These are phyloP conservation scores for Volucella bombylans DNA, from an alignment of 2,888 invertebrate genomes.

Conservation along the genomic window DNA sequence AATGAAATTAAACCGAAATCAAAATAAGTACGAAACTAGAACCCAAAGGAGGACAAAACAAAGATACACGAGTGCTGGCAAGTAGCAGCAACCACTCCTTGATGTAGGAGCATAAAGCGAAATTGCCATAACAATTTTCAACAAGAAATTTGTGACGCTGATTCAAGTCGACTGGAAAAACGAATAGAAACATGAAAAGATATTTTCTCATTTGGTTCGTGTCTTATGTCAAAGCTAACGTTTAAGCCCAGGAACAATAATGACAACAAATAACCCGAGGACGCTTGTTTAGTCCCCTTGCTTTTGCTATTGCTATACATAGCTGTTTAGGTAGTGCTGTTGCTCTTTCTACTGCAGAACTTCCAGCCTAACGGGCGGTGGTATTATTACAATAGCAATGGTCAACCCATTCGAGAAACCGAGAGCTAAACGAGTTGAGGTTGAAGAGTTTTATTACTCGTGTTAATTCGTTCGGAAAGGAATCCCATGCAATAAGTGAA, in stretches of 20 bases:
- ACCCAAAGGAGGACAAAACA: conserved; percentile 25
- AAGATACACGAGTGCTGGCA: not conserved
- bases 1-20: conserved; percentile 63
- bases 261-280: conserved; percentile 47
- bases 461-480: conserved; percentile 69
- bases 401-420: conserved; percentile 58
- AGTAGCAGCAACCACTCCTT: conserved; percentile 2
- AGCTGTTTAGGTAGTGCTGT: not conserved
- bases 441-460: conserved; percentile 64
- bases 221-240: conserved; percentile 34
- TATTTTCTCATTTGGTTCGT: conserved; percentile 50
- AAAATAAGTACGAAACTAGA: conserved; percentile 62
- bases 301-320: conserved; percentile 12
- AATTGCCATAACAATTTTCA: conserved; percentile 58
- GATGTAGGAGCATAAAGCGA: conserved; percentile 16
- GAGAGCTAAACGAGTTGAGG: conserved; percentile 57
- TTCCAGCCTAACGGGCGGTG: conserved; percentile 28
- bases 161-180: conserved; percentile 67
- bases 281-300: conserved; percentile 23
- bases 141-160: conserved; percentile 66
- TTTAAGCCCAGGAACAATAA: conserved; percentile 39
- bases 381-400: conserved; percentile 38
- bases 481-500: conserved; percentile 64
- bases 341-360: conserved; percentile 11
- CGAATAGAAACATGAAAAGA: conserved; percentile 65